These are phyloP conservation scores for Globia sparganii DNA, from an alignment of 2,888 invertebrate species.

Conservation along the genomic window DNA sequence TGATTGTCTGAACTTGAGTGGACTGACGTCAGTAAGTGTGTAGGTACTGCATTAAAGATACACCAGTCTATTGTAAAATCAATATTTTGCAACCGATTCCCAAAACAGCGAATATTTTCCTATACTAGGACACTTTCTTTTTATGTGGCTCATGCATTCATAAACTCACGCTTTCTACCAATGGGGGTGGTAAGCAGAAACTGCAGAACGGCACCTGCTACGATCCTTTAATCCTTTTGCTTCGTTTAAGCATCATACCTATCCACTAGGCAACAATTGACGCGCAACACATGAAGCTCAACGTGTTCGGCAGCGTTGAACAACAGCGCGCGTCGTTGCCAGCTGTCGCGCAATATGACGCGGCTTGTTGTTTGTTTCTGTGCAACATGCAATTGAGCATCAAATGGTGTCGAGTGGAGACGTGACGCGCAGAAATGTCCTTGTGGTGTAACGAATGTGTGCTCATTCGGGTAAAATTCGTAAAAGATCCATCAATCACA, in stretches of 20 bases:
- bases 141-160: neutral
- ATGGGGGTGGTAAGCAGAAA: neutral
- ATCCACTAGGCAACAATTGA: no score
- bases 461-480: no score
- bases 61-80: neutral
- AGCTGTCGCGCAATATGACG: no score
- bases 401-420: no score
- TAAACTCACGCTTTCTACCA: neutral
- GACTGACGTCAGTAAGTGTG: constrained; percentile 10
- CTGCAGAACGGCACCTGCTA: neutral
- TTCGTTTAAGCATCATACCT: neutral
- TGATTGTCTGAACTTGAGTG: constrained; percentile 15
- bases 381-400: no score
- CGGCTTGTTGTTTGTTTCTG: no score
- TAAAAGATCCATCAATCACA: no score
- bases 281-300: no score
- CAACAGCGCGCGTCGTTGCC: no score
- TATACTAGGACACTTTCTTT: neutral
- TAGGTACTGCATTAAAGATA: constrained; percentile 2
- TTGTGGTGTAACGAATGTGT: no score
- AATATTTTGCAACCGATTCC: neutral
- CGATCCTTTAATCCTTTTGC: neutral
- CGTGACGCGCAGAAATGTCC: no score
- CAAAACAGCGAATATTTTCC: neutral
- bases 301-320: no score